Evolutionary conservation across 2,797 vertebrate genomes (phyloP).

Genomic region (Cichlasoma orientale): DNA sequence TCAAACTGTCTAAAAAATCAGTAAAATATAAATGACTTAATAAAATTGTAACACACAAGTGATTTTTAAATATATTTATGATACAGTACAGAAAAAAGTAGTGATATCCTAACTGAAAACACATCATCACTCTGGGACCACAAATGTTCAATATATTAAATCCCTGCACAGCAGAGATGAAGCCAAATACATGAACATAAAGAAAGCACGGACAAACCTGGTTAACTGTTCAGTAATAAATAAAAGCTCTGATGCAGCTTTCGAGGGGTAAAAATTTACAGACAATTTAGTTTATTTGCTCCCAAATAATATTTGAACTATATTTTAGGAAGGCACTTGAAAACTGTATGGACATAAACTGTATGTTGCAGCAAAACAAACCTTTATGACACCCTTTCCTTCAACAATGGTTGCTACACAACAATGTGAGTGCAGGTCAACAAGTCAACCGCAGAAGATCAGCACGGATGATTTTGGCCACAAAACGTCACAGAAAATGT

Average conservation of each 20-base stretch:
- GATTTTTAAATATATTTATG: slow-evolving; percentile 54
- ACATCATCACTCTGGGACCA: slow-evolving; percentile 29
- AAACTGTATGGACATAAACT: neutral
- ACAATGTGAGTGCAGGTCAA: neutral
- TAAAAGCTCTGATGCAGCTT: neutral
- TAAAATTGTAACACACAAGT: neutral
- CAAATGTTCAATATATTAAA: slow-evolving; percentile 40
- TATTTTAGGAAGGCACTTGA: slow-evolving; percentile 59
- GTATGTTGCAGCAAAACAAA: neutral
- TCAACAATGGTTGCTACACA: neutral
- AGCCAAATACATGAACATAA: slow-evolving; percentile 2
- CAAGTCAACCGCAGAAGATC: neutral
- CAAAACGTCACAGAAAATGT: neutral
- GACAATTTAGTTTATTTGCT: neutral
- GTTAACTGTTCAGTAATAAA: slow-evolving; percentile 26
- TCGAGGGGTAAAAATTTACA: slow-evolving; percentile 5
- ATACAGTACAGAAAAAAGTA: slow-evolving; percentile 63
- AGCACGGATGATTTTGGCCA: slow-evolving; percentile 41
- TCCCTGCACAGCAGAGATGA: slow-evolving; percentile 74
- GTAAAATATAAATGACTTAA: neutral
- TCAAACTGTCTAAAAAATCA: neutral
- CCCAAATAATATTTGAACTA: neutral
- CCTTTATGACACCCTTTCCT: neutral
- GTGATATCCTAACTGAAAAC: slow-evolving; percentile 37
- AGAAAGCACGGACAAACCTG: neutral